Evolutionary conservation across 2,888 invertebrate species (phyloP).

Genomic region (Yponomeuta malinellus): DNA sequence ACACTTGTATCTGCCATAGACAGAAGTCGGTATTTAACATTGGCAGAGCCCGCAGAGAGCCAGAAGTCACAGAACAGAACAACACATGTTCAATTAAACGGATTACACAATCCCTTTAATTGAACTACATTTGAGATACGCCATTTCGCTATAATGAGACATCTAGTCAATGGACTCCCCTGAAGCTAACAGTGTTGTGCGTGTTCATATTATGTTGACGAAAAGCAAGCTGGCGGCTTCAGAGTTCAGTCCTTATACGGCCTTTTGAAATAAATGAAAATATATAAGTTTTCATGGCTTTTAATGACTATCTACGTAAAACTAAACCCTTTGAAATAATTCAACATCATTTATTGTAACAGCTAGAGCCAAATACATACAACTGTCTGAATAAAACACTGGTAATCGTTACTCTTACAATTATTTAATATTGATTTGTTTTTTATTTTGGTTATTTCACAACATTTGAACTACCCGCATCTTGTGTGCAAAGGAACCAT

Average conservation of each 20-base stretch:
- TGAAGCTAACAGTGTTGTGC: too few species aligned
- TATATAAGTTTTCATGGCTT: constrained; percentile 6
- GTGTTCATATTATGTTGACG: too few species aligned
- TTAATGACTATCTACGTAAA: neutral
- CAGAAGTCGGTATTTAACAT: too few species aligned
- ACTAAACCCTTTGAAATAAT: neutral
- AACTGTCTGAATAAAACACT: constrained; percentile 46
- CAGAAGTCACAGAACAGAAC: too few species aligned
- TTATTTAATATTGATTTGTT: constrained; percentile 54
- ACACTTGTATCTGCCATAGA: too few species aligned
- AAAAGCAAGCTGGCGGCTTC: too few species aligned
- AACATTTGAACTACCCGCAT: constrained; percentile 10
- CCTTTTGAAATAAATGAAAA: neutral
- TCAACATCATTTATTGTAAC: neutral
- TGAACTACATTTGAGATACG: too few species aligned
- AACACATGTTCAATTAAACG: too few species aligned
- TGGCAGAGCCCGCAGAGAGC: too few species aligned
- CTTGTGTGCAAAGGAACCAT: constrained; percentile 30
- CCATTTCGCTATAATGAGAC: too few species aligned
- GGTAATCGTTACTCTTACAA: constrained; percentile 52
- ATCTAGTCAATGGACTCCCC: too few species aligned
- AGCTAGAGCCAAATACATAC: constrained; percentile 1
- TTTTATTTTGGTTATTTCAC: constrained; percentile 15
- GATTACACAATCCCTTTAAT: too few species aligned
- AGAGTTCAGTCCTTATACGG: neutral